A percentile compares a stretch with the other conserved stretches of the same genome.
Conservation (phyloP, 2,888 invertebrate genomes). For the Siphlonurus alternatus region DNA sequence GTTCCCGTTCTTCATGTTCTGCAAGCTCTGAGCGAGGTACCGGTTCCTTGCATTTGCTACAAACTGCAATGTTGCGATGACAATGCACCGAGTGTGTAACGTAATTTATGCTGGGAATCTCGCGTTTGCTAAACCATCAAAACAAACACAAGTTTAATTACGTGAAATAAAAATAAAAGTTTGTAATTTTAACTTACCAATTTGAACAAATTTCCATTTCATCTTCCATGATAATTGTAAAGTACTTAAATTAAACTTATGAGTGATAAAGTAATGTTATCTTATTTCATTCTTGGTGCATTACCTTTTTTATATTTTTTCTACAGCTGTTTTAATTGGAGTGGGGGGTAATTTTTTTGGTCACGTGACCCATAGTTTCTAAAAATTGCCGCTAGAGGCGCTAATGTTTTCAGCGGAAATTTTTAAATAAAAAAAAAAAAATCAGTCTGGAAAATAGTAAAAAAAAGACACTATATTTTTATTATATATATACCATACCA, state of each 20-base stretch:
- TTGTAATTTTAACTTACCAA: too few relatives aligned
- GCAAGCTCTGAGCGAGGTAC: conserved; percentile 39
- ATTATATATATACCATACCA: too few relatives aligned
- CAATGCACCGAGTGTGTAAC: conserved; percentile 54
- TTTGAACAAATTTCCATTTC: conserved; percentile 1
- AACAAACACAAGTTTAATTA: background rate
- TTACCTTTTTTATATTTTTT: background rate
- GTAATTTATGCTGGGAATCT: conserved; percentile 48
- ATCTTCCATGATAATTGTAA: too few relatives aligned
- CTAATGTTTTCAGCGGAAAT: too few relatives aligned
- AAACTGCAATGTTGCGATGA: conserved; percentile 44
- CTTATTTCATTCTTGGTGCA: background rate
- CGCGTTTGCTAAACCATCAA: conserved; percentile 38
- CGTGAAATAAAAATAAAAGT: too few relatives aligned
- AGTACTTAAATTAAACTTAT: background rate
- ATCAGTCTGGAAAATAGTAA: too few relatives aligned
- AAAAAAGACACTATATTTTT: too few relatives aligned
- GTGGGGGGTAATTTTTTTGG: background rate
- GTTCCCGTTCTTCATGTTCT: conserved; percentile 32
- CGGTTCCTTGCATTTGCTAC: conserved; percentile 48
- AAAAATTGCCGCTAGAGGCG: too few relatives aligned
- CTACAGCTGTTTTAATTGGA: background rate
- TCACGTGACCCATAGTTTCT: too few relatives aligned
- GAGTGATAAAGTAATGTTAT: background rate
- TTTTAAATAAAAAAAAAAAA: too few relatives aligned